phyloP scores from a whole-genome alignment of 2,113 vertebrate genomes.

The Xerus inauris region DNA sequence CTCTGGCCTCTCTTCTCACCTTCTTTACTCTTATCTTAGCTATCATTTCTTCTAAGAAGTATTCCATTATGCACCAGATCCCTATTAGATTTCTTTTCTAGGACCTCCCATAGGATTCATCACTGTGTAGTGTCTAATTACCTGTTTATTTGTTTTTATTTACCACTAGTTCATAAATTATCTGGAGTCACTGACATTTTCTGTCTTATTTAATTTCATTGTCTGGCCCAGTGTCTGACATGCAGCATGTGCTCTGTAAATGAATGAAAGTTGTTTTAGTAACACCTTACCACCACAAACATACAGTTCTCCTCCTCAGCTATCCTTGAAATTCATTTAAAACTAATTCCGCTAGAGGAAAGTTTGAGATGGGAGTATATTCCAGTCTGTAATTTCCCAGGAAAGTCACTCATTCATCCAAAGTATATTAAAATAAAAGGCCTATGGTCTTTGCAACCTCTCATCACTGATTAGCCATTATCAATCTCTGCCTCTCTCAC shows the following conservation, averaged over 20 bases:
- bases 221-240: background rate
- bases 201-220: conserved; percentile 18
- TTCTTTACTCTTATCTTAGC: background rate
- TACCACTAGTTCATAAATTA: background rate
- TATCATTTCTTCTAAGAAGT: background rate
- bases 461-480: background rate
- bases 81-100: background rate
- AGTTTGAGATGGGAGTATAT: background rate
- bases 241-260: background rate
- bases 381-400: background rate
- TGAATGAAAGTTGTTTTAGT: background rate
- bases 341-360: background rate
- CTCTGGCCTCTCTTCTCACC: background rate
- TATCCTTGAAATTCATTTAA: conserved; percentile 36
- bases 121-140: background rate
- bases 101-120: background rate
- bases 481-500: background rate
- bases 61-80: background rate
- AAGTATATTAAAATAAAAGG: conserved; percentile 23
- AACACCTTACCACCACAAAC: background rate
- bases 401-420: background rate
- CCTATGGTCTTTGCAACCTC: background rate
- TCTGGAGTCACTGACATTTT: background rate
- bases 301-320: background rate
- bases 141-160: background rate